Base-by-base conservation (phyloP, 1,140 invertebrate species). In the Nomia melanderi region DNA sequence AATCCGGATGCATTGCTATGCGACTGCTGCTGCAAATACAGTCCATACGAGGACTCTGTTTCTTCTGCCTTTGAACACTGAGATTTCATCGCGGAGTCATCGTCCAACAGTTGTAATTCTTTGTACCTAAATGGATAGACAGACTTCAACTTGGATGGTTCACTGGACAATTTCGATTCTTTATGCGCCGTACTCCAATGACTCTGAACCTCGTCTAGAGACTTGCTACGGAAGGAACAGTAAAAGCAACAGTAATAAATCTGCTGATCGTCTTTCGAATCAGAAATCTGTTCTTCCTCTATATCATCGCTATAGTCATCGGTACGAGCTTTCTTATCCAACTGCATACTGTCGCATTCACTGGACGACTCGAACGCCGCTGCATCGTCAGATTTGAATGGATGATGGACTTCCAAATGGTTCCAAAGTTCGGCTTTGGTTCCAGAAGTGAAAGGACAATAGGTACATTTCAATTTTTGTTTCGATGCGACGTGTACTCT, bases 341-440 rank as follows among this genome's bases (percentile, higher is more conserved):
- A 27, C 0, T 39, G 29, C 0, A 23, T 56, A 20, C 14, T 63
- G 0, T 23, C 53, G 1, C 36, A 29, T n/a, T 78, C 73, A 0
- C 0, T 5, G 4, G 50, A 39, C 0, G 56, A 72, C 5, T 50
- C 44, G 4, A 3, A 0, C 2, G 12, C 1, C 6, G 44, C 8
- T n/a, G 25, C 12, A 14, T 81, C 71, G 8, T 78, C 80, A 1
- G 75, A 47, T 39, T 89, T 88, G 4, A 86, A 76, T 0, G 88
- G 76, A 74, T 92, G 91, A 83, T 89, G 90, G 0, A 84, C 7
- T 27, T 90, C 85, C 44, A 83, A 91, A 63, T 92, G 92, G 25
- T 89, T 86, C 27, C 82, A 71, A 1, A 92, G 50, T 14, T 92
- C 90, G 0, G 77, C 65, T 9, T 87, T 81, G 7, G 81, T 66